A percentile compares a stretch with the other conserved stretches of the same genome.
These are phyloP conservation scores for Stigmatopora nigra DNA, from an alignment of 2,113 vertebrate species.

Conservation along the genomic window DNA sequence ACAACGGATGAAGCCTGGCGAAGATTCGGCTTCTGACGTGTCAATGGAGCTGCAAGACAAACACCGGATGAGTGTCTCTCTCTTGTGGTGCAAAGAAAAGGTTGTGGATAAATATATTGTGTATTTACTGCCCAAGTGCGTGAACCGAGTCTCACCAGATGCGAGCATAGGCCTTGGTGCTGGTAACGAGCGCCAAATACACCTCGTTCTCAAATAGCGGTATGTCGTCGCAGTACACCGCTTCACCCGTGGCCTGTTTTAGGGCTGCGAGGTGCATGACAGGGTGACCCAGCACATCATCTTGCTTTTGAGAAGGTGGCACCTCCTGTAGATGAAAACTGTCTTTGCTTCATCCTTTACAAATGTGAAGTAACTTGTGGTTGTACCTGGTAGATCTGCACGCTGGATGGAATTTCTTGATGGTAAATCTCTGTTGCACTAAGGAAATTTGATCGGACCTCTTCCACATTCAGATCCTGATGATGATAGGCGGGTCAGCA, in stretches of 20 bases:
- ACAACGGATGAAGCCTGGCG: conserved; percentile 80
- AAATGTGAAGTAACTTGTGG: neutral
- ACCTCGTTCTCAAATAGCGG: conserved; percentile 83
- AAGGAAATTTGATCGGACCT: conserved; percentile 58
- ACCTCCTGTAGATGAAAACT: conserved; percentile 71
- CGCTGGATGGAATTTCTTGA: conserved; percentile 71
- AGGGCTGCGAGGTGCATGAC: conserved; percentile 81
- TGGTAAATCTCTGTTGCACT: conserved; percentile 79
- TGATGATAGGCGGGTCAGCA: too few relatives aligned
- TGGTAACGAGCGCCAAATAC: conserved; percentile 80
- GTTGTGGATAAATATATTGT: neutral
- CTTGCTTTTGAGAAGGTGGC: conserved; percentile 71
- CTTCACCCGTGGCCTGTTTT: conserved; percentile 89
- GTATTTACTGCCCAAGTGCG: neutral
- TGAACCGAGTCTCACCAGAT: conserved; percentile 75
- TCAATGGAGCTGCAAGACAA: conserved; percentile 75
- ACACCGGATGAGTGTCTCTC: neutral
- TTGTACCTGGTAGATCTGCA: conserved; percentile 86
- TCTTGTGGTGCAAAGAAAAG: neutral
- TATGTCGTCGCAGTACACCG: conserved; percentile 91
- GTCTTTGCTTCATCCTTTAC: neutral
- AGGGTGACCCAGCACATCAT: conserved; percentile 83
- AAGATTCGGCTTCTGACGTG: conserved; percentile 64
- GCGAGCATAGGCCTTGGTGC: conserved; percentile 80
- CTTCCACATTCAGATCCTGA: conserved; percentile 65